Conservation (phyloP, 2,888 invertebrate genomes). For the Rhamphomyia laevipes region DNA sequence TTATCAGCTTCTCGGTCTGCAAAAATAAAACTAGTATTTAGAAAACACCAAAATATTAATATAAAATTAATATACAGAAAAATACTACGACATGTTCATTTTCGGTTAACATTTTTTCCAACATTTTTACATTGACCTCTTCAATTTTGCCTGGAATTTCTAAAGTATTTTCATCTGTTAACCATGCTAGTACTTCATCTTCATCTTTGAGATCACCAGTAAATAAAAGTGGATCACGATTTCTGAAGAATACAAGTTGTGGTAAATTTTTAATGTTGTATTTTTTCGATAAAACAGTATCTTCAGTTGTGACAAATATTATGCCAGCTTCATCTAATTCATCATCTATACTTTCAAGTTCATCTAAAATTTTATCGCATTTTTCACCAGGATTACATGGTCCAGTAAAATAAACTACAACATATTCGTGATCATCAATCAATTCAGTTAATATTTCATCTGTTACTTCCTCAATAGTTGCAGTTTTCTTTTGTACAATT, state of each 20-base stretch:
- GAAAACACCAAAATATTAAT: conserved; percentile 1
- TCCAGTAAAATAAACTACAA: conserved; percentile 87
- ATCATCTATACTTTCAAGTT: conserved; percentile 85
- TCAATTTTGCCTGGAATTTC: conserved; percentile 89
- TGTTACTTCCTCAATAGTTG: conserved; percentile 88
- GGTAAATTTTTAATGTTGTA: conserved; percentile 77
- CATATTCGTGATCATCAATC: conserved; percentile 84
- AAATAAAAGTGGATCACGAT: conserved; percentile 77
- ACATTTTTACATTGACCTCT: conserved; percentile 80
- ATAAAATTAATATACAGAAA: conserved; percentile 60
- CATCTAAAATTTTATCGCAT: conserved; percentile 73
- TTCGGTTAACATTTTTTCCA: conserved; percentile 78
- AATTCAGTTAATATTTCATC: conserved; percentile 78
- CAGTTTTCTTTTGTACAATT: conserved; percentile 73
- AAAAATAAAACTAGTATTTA: conserved; percentile 13
- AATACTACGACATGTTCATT: conserved; percentile 84
- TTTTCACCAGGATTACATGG: conserved; percentile 79
- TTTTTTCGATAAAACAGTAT: conserved; percentile 66
- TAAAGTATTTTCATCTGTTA: conserved; percentile 79
- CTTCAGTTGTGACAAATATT: conserved; percentile 87
- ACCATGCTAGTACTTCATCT: conserved; percentile 82
- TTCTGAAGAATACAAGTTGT: conserved; percentile 78
- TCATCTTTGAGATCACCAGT: conserved; percentile 80
- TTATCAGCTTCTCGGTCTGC: conserved; percentile 82
- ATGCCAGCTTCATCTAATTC: conserved; percentile 88